Conservation (phyloP, 2,113 vertebrate genomes). For the Pterocles orientalis region DNA sequence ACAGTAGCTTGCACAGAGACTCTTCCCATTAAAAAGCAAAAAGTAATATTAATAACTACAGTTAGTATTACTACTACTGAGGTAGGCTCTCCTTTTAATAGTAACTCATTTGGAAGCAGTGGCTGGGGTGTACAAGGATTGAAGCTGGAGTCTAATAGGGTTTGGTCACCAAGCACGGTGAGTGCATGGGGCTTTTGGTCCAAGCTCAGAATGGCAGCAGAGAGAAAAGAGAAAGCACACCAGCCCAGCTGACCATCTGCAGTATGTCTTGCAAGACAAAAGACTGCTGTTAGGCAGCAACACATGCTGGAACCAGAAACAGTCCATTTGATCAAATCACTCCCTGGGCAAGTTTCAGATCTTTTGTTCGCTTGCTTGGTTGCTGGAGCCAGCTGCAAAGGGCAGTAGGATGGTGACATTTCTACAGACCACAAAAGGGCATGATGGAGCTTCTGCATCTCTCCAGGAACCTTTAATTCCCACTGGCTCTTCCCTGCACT, state of each 20-base stretch:
- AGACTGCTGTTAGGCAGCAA: not conserved
- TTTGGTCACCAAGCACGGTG: not conserved
- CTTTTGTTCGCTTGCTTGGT: not conserved
- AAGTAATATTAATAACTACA: not conserved
- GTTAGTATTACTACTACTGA: not conserved
- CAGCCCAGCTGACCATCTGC: not conserved
- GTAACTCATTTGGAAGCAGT: not conserved
- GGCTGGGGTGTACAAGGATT: not conserved
- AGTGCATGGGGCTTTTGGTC: not conserved
- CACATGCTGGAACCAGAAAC: not conserved
- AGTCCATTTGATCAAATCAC: no score
- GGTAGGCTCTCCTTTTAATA: not conserved
- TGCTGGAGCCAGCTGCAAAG: not conserved
- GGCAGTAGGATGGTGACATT: not conserved
- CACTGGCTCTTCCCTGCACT: not conserved
- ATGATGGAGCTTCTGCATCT: not conserved
- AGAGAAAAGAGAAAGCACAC: not conserved
- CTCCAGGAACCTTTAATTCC: not conserved
- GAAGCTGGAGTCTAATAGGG: not conserved
- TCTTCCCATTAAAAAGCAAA: not conserved
- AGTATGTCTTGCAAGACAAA: not conserved
- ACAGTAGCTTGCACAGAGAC: not conserved
- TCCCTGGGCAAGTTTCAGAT: not conserved
- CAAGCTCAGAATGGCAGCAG: not conserved
- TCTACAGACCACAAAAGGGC: not conserved